Conservation (phyloP, 2,113 vertebrate genomes). For the Cryptoleucopteryx plumbea region DNA sequence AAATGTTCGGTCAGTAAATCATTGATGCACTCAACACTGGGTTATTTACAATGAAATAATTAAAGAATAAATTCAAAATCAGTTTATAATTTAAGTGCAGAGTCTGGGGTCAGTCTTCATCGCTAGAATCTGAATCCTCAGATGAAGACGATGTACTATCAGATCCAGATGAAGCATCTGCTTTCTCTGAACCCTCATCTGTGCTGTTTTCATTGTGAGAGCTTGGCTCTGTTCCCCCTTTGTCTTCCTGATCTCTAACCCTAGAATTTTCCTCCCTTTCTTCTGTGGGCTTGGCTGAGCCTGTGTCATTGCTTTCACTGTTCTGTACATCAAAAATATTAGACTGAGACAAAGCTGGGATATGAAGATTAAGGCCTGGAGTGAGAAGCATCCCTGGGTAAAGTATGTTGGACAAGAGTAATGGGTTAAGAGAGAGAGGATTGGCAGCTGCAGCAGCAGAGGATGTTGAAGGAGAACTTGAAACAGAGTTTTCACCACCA, state of each 20-base stretch:
- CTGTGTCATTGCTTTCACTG: constrained; percentile 81
- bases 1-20: constrained; percentile 90
- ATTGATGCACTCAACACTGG: constrained; percentile 94
- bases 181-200: constrained; percentile 93
- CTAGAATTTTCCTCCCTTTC: constrained; percentile 73
- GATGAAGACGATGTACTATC: constrained; percentile 88
- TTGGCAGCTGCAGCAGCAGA: constrained; percentile 79
- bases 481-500: constrained; percentile 77
- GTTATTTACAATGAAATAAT: constrained; percentile 93
- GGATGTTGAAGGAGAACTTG: constrained; percentile 81
- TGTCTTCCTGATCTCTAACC: constrained; percentile 74
- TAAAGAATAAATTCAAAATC: constrained; percentile 81
- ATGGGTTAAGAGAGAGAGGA: constrained; percentile 91
- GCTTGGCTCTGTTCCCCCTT: constrained; percentile 75
- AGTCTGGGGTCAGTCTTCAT: constrained; percentile 90
- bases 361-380: constrained; percentile 99
- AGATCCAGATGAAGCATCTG: constrained; percentile 87
- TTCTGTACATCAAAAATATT: constrained; percentile 84
- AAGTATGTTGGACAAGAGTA: constrained; percentile 95
- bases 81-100: constrained; percentile 93
- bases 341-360: constrained; percentile 83
- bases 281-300: constrained; percentile 66
- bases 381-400: constrained; percentile 99
- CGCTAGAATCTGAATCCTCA: constrained; percentile 92
- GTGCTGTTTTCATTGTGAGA: constrained; percentile 88